Base-by-base conservation (phyloP, 2,888 invertebrate genomes). In the Synanthedon formicaeformis region DNA sequence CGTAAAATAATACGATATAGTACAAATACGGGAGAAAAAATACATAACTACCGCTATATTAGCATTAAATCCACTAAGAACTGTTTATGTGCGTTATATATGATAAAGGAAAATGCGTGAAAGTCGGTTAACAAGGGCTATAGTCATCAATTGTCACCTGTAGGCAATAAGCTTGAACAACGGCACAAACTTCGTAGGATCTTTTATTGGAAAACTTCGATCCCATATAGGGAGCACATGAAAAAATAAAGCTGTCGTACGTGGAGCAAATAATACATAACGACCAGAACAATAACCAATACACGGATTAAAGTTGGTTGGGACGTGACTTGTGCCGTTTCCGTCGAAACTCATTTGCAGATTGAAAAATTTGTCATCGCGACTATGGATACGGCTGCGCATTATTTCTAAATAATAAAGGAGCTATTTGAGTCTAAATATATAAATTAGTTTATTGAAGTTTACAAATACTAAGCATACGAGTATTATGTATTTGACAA, bases 201-300 rank as follows among this genome's bases (percentile, higher is more conserved):
- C 78, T 75, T 83, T 87, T 86, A 87, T 87, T 86, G 81, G 84
- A 87, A 86, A 87, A 87, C 79, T 87, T 87, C 78, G 69, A 67
- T 70, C 71, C 68, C 60, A 70, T 74, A 74, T 70, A 66, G 65
- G 67, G 69, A 68, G 72, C 69, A 67, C 70, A 78, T 77, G 74
- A 79, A 76, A 78, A 83, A 82, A 83, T 79, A 81, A 80, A 84
- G 75, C 75, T 73, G 67, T 66, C 57, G 75, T 77, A 83, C 85
- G 85, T 84, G 85, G 70, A 63, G 67, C 75, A 83, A 84, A 86
- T 85, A 83, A 81, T 80, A 83, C 78, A 75, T 75, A 77, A 81
- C 77, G 76, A 69, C 66, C 59, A 65, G 60, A 53, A 56, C 53
- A 57, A 55, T 52, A 52, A 54, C 54, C 49, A 48, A 41, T 54